A percentile compares a stretch with the other conserved stretches of the same genome.
phyloP scores from a whole-genome alignment of 1,140 invertebrate species.

The Hypothenemus hampei region DNA sequence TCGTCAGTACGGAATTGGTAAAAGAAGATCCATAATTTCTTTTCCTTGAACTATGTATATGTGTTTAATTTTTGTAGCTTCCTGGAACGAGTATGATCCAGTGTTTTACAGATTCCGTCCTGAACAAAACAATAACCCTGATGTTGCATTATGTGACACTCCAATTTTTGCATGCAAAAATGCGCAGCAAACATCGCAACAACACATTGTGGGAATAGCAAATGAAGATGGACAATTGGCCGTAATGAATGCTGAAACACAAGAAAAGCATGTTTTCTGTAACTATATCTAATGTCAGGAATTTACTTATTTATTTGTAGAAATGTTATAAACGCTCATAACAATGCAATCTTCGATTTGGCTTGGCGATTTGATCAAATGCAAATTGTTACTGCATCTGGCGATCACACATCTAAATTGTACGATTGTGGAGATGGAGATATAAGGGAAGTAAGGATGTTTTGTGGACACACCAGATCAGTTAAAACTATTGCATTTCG shows the following conservation, averaged over 20 bases:
- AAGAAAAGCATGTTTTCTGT: slow-evolving; percentile 22
- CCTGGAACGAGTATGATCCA: slow-evolving; percentile 19
- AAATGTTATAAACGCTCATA: slow-evolving; percentile 61
- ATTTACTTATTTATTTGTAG: slow-evolving; percentile 6
- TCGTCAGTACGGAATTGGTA: background rate
- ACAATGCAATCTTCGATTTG: slow-evolving; percentile 85
- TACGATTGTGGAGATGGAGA: slow-evolving; percentile 64
- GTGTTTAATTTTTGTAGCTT: slow-evolving; percentile 8
- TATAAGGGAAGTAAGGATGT: slow-evolving; percentile 52
- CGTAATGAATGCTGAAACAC: slow-evolving; percentile 51
- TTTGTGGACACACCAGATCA: slow-evolving; percentile 70
- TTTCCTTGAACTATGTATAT: background rate
- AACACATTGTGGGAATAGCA: slow-evolving; percentile 70
- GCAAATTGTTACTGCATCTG: slow-evolving; percentile 76
- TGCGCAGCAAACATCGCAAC: slow-evolving; percentile 47
- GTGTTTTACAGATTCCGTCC: slow-evolving; percentile 17
- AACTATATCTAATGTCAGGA: background rate
- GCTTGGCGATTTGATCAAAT: slow-evolving; percentile 73
- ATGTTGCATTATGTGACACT: slow-evolving; percentile 29
- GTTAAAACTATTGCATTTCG: slow-evolving; percentile 73
- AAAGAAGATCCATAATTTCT: background rate
- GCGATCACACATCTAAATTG: slow-evolving; percentile 72
- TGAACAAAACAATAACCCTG: slow-evolving; percentile 1
- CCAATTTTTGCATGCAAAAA: slow-evolving; percentile 64
- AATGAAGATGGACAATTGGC: slow-evolving; percentile 78